Conservation (phyloP, 35 echinoderm and acorn worm species). For the Amphiura filiformis region DNA sequence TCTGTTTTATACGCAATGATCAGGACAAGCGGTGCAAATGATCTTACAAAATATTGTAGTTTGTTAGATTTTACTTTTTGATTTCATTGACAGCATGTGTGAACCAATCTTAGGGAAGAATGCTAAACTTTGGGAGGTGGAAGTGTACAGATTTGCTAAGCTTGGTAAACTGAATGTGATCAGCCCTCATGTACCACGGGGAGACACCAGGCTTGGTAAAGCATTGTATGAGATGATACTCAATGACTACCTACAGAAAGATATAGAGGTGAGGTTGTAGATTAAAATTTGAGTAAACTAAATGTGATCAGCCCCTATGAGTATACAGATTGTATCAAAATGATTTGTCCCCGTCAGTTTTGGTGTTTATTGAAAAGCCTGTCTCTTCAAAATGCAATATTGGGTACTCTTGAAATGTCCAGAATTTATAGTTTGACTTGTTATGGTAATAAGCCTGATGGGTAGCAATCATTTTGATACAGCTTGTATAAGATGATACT, state of each 20-base stretch:
- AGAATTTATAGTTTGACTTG: too few relatives aligned
- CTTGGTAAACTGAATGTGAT: conserved; percentile 64
- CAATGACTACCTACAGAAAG: conserved; percentile 87
- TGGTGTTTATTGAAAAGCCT: too few relatives aligned
- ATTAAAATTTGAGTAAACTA: conserved; percentile 13
- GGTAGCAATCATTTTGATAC: conserved; percentile 60
- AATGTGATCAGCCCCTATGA: conserved; percentile 72
- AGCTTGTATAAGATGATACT: conserved; percentile 96
- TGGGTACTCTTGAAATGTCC: too few relatives aligned
- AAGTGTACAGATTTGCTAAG: conserved; percentile 89
- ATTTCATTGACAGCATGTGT: conserved; percentile 57
- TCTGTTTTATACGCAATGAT: too few relatives aligned
- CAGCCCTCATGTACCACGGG: conserved; percentile 79
- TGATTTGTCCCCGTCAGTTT: too few relatives aligned
- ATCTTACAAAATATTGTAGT: too few relatives aligned
- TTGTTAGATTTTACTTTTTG: too few relatives aligned
- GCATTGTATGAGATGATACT: conserved; percentile 96
- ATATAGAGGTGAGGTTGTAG: conserved; percentile 61
- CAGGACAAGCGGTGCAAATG: too few relatives aligned
- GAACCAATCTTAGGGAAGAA: conserved; percentile 72
- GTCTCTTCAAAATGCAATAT: too few relatives aligned
- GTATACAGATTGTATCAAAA: too few relatives aligned
- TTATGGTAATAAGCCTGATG: too few relatives aligned
- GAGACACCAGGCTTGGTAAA: conserved; percentile 69
- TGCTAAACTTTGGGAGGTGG: conserved; percentile 80